Evolutionary conservation across 2,888 invertebrate species (phyloP).

Genomic region (Ophraella communa): DNA sequence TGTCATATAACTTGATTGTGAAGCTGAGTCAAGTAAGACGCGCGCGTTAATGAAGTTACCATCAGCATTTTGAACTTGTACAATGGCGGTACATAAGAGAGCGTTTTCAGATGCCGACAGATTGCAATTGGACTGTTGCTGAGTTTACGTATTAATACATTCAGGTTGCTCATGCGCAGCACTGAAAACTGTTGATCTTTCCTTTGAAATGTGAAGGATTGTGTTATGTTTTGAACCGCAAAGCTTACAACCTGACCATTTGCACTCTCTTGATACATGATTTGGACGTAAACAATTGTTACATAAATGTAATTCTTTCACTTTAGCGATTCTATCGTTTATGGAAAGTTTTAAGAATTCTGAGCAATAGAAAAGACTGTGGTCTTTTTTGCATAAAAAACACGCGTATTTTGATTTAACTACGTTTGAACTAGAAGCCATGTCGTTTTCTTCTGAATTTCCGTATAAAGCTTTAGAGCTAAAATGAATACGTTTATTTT

Average conservation of each 20-base stretch:
- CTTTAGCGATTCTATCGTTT: constrained; percentile 15
- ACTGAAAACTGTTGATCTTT: neutral
- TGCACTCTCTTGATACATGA: constrained; percentile 25
- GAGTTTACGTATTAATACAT: neutral
- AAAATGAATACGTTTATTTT: neutral
- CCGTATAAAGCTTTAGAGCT: neutral
- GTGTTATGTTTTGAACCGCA: constrained; percentile 29
- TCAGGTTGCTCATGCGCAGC: neutral
- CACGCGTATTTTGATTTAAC: constrained; percentile 9
- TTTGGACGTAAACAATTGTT: constrained; percentile 17
- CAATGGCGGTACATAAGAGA: neutral
- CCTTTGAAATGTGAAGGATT: neutral
- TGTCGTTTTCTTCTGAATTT: neutral
- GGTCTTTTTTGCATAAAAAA: constrained; percentile 24
- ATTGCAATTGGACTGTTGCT: no score
- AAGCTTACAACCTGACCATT: constrained; percentile 22
- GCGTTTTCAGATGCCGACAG: neutral
- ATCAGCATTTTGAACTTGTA: neutral
- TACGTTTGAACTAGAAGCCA: neutral
- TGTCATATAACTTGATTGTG: neutral
- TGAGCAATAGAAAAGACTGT: constrained; percentile 25
- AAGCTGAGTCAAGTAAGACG: neutral
- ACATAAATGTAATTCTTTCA: constrained; percentile 18
- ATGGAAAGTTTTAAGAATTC: constrained; percentile 20
- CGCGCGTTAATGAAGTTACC: neutral